These are phyloP conservation scores for Phylloscopus whistleri DNA, from an alignment of 2,113 vertebrate genomes.

Conservation along the genomic window DNA sequence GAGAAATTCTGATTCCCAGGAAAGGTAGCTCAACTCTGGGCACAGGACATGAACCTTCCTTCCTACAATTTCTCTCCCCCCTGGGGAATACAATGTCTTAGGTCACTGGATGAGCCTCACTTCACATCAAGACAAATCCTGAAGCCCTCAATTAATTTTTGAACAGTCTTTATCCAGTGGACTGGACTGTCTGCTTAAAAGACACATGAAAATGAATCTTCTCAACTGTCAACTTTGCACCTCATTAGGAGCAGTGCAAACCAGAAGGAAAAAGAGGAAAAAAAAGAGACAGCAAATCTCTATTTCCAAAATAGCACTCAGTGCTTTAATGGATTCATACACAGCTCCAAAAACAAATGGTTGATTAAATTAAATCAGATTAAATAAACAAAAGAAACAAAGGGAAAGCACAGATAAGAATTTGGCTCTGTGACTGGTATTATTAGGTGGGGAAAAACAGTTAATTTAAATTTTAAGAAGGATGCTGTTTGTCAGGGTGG, in stretches of 20 bases:
- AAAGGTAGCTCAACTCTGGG: neutral
- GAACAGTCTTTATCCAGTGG: neutral
- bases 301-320: neutral
- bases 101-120: neutral
- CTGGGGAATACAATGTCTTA: neutral
- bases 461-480: constrained; percentile 39
- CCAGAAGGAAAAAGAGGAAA: neutral
- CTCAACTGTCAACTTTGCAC: neutral
- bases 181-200: neutral
- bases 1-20: neutral
- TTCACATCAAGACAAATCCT: neutral
- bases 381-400: constrained; percentile 47
- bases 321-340: neutral
- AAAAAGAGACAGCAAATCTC: neutral
- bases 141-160: neutral
- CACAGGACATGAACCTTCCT: neutral
- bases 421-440: neutral
- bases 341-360: constrained; percentile 1
- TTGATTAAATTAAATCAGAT: constrained; percentile 46
- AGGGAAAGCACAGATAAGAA: neutral
- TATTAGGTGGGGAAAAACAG: neutral
- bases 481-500: neutral
- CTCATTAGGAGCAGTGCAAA: neutral
- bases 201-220: neutral
- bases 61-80: neutral